Conservation (phyloP, 1,140 invertebrate species). For the Drosophila ogumai region DNA sequence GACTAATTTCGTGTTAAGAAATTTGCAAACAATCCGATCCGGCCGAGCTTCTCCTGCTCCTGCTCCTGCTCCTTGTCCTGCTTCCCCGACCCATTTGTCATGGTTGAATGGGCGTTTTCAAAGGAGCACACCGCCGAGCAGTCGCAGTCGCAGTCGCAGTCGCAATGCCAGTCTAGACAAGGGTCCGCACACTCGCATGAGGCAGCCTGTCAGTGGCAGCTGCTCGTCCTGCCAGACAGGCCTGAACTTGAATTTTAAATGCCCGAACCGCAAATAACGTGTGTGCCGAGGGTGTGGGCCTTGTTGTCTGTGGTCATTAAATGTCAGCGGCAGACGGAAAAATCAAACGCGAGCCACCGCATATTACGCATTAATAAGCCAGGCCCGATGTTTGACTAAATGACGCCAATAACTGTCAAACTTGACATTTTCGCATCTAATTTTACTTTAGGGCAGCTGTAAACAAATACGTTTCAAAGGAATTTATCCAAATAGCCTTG, state of each 20-base stretch:
- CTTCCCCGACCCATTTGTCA: constrained; percentile 30
- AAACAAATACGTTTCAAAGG: neutral
- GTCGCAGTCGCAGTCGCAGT: constrained; percentile 2
- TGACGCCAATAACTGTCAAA: constrained; percentile 65
- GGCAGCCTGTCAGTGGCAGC: constrained; percentile 67
- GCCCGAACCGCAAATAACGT: constrained; percentile 65
- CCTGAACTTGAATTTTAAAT: constrained; percentile 80
- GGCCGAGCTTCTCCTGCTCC: constrained; percentile 2
- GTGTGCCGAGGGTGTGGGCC: constrained; percentile 31
- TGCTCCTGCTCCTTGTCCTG: neutral
- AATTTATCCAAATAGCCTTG: neutral
- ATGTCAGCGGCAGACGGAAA: constrained; percentile 68
- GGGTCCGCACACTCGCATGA: constrained; percentile 19
- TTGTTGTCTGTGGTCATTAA: constrained; percentile 74
- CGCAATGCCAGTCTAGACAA: constrained; percentile 31
- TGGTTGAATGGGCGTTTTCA: constrained; percentile 28
- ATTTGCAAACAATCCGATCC: constrained; percentile 70
- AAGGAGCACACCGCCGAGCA: neutral
- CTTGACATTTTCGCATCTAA: constrained; percentile 16
- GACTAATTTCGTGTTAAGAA: constrained; percentile 82
- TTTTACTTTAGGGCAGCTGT: neutral
- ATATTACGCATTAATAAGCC: constrained; percentile 62
- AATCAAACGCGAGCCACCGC: constrained; percentile 37
- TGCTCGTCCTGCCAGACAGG: constrained; percentile 39
- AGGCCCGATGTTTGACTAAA: constrained; percentile 19